Percentiles rank a stretch among this genome's conserved stretches.
phyloP scores from a whole-genome alignment of 2,888 invertebrate genomes.

The Pyrrhosoma nymphula region DNA sequence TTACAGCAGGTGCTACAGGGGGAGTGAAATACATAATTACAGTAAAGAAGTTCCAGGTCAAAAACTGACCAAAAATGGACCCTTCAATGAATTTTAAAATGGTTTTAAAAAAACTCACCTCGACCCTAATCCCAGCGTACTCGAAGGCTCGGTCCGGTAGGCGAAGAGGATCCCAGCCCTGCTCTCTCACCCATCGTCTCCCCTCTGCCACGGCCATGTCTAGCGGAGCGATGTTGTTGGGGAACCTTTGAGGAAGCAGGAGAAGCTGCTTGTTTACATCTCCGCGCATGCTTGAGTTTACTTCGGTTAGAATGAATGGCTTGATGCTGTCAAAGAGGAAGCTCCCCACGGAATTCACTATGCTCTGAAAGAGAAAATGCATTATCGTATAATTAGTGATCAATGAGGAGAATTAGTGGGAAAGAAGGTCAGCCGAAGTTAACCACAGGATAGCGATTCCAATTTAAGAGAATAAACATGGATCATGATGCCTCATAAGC shows the following conservation, averaged over 20 bases:
- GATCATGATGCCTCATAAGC: no score
- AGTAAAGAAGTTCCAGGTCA: no score
- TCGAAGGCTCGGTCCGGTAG: conserved; percentile 87
- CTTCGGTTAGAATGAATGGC: conserved; percentile 86
- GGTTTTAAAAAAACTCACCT: background rate
- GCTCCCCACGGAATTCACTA: conserved; percentile 90
- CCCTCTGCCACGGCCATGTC: conserved; percentile 90
- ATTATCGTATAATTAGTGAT: background rate
- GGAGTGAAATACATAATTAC: no score
- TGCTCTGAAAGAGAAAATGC: conserved; percentile 80
- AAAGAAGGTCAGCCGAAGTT: no score
- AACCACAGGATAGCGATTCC: background rate
- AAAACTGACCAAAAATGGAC: no score
- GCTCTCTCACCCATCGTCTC: conserved; percentile 84
- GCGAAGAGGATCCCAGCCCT: conserved; percentile 87
- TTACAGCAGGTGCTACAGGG: no score
- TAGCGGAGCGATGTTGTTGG: conserved; percentile 91
- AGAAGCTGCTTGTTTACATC: conserved; percentile 88
- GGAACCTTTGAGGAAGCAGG: conserved; percentile 86
- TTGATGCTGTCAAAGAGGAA: conserved; percentile 93
- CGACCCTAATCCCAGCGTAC: conserved; percentile 79
- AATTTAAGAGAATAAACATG: background rate
- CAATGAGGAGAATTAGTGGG: conserved; percentile 15
- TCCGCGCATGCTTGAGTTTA: conserved; percentile 86
- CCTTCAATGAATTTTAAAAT: no score